Percentiles rank a stretch among this genome's conserved stretches.
Evolutionary conservation across 2,888 invertebrate species (phyloP).

Genomic region (Chaitophorus viminalis): DNA sequence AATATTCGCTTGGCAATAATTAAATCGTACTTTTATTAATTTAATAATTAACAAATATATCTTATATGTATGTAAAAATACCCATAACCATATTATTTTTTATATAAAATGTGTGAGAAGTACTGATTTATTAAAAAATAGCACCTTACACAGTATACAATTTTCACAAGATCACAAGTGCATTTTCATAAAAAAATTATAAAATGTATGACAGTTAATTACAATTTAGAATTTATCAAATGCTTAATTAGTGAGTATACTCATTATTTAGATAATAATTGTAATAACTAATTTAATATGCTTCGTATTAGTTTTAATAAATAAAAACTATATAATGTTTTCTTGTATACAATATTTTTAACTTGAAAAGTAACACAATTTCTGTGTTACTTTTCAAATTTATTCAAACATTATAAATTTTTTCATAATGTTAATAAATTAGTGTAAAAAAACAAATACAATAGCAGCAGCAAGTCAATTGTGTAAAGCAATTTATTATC

Average conservation of each 20-base stretch:
- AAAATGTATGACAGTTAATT: neutral
- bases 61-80: neutral
- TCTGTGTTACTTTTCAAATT: neutral
- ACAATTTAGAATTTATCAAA: neutral
- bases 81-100: constrained; percentile 16
- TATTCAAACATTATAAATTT: neutral
- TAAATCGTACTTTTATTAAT: neutral
- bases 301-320: neutral
- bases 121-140: constrained; percentile 1
- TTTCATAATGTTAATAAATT: neutral
- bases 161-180: no score
- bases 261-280: no score
- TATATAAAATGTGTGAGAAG: neutral
- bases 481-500: constrained; percentile 13
- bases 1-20: neutral
- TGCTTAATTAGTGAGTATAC: neutral
- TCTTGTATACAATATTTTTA: no score
- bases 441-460: neutral
- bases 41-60: constrained; percentile 3
- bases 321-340: neutral
- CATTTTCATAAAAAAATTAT: neutral
- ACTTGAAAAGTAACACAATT: neutral
- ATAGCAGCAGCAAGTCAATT: neutral
- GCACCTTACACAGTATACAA: neutral
- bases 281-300: no score